A percentile compares a stretch with the other conserved stretches of the same genome.
Evolutionary conservation across 1,140 invertebrate species (phyloP).

Genomic region (Cydia fagiglandana): DNA sequence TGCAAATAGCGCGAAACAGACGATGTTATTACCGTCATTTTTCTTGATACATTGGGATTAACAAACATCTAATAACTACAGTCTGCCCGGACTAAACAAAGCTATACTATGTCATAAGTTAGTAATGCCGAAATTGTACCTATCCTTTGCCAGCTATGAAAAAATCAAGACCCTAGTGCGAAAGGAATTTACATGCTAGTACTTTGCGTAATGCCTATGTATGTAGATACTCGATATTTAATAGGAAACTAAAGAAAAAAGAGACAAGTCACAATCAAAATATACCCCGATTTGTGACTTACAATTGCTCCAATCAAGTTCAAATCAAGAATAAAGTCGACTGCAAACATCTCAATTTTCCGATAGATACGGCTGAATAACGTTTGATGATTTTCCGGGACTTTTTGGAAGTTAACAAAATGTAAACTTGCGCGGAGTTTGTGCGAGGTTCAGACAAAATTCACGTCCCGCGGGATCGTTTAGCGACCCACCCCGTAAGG

Average conservation of each 20-base stretch:
- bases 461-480: neutral
- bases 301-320: neutral
- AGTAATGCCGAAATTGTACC: too few species aligned
- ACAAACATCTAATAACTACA: too few species aligned
- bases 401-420: neutral
- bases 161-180: too few species aligned
- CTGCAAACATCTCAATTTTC: neutral
- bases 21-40: too few species aligned
- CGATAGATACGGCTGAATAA: neutral
- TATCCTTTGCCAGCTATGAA: too few species aligned
- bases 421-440: neutral
- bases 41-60: too few species aligned
- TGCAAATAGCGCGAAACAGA: too few species aligned
- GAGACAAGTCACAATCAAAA: neutral
- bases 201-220: too few species aligned
- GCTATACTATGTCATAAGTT: too few species aligned
- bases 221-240: too few species aligned
- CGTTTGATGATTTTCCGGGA: neutral
- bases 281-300: neutral
- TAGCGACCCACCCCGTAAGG: neutral
- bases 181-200: too few species aligned
- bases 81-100: too few species aligned
- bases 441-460: neutral
- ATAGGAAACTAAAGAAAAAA: neutral
- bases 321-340: neutral